Percentiles rank a stretch among this genome's conserved stretches.
Evolutionary conservation across 2,797 vertebrate genomes (phyloP).

Genomic region (Acipenser transmontanus): DNA sequence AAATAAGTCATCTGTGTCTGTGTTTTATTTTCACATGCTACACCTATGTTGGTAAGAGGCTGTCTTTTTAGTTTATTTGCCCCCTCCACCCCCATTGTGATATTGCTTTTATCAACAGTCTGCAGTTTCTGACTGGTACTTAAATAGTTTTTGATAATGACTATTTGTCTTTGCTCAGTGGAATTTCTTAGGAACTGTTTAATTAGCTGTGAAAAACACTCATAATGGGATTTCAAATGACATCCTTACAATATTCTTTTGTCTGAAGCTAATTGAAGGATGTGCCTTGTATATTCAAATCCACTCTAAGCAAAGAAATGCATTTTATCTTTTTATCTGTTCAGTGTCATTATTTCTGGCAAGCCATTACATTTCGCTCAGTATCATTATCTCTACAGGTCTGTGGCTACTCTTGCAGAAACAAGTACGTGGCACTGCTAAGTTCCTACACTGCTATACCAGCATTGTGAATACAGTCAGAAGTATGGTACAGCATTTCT

Average conservation of each 20-base stretch:
- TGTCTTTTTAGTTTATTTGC: too few relatives aligned
- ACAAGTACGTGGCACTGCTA: too few relatives aligned
- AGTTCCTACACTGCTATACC: too few relatives aligned
- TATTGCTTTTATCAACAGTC: too few relatives aligned
- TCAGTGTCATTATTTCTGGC: neutral
- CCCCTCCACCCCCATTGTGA: too few relatives aligned
- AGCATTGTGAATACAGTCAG: too few relatives aligned
- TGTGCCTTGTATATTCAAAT: constrained; percentile 1
- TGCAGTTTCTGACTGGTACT: too few relatives aligned
- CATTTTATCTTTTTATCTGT: neutral
- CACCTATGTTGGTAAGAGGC: too few relatives aligned
- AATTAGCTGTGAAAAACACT: neutral
- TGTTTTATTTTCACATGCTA: too few relatives aligned
- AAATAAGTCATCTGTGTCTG: too few relatives aligned
- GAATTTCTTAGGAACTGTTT: neutral
- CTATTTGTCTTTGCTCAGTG: neutral
- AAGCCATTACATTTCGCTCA: neutral
- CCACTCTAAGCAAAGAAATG: neutral
- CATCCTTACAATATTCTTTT: neutral
- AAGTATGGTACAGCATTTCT: too few relatives aligned
- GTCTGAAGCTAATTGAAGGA: constrained; percentile 2
- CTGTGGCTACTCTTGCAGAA: neutral
- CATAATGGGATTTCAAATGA: constrained; percentile 1
- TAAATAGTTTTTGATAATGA: neutral
- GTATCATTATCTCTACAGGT: neutral